phyloP scores from a whole-genome alignment of 2,888 invertebrate genomes.

The Pardosa pseudoannulata region DNA sequence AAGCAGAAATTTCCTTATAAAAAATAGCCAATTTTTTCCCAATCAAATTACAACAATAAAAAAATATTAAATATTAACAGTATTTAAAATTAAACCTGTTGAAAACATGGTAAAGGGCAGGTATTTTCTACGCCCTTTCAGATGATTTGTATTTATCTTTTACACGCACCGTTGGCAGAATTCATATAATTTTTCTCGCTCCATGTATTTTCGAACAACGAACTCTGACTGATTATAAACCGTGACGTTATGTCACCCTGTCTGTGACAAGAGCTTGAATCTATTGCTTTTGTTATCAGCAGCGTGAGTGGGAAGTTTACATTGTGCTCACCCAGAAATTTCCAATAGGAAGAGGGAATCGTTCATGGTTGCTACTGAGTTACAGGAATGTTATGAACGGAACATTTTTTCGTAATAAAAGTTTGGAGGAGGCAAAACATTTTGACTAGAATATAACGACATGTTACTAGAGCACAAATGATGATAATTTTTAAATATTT shows the following conservation, averaged over 20 bases:
- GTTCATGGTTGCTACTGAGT: too few species aligned
- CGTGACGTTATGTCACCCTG: constrained; percentile 17
- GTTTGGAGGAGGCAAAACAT: too few species aligned
- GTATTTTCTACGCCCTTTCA: background rate
- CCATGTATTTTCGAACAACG: constrained; percentile 14
- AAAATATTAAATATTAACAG: too few species aligned
- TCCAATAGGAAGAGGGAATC: background rate
- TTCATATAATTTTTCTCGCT: constrained; percentile 13
- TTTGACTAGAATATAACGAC: too few species aligned
- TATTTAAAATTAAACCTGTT: too few species aligned
- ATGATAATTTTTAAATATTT: too few species aligned
- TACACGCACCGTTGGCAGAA: constrained; percentile 9
- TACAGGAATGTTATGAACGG: too few species aligned
- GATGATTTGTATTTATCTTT: constrained; percentile 4
- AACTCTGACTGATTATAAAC: constrained; percentile 14
- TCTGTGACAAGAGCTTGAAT: background rate
- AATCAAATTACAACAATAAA: too few species aligned
- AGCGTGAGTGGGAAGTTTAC: background rate
- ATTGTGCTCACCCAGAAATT: constrained; percentile 5
- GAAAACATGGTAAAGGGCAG: background rate
- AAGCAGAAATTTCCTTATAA: too few species aligned
- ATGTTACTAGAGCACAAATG: too few species aligned
- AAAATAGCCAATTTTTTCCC: too few species aligned
- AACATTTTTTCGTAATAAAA: too few species aligned
- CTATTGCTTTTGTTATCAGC: constrained; percentile 13